Percentiles rank a stretch among this genome's conserved stretches.
These are phyloP conservation scores for Anas acuta DNA, from an alignment of 2,797 vertebrate species.

Conservation along the genomic window DNA sequence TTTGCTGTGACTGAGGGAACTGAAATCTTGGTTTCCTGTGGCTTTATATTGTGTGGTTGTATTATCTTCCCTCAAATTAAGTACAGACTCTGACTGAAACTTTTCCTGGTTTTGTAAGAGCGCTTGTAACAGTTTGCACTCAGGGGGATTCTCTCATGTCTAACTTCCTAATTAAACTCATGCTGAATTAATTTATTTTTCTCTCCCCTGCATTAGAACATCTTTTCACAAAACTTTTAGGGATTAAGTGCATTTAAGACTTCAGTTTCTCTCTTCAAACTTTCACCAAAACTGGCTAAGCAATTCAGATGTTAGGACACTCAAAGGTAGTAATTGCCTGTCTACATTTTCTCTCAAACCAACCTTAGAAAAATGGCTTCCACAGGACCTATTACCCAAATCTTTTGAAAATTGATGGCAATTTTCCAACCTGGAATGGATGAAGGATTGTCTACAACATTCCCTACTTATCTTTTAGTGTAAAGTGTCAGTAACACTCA, in stretches of 20 bases:
- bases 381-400: neutral
- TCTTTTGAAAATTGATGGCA: neutral
- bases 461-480: neutral
- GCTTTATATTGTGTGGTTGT: neutral
- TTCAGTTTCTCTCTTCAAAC: neutral
- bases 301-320: neutral
- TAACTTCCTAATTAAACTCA: neutral
- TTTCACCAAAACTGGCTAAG: neutral
- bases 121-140: neutral
- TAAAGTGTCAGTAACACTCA: neutral
- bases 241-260: neutral
- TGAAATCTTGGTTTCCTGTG: neutral
- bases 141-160: neutral
- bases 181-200: conserved; percentile 17
- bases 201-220: neutral
- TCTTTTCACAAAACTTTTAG: neutral
- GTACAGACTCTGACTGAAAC: neutral
- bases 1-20: neutral
- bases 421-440: neutral
- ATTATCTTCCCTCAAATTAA: neutral
- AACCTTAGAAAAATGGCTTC: neutral
- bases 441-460: neutral
- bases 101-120: neutral
- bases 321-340: neutral
- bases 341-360: neutral